A percentile compares a stretch with the other conserved stretches of the same genome.
These are phyloP conservation scores for Salmo trutta DNA, from an alignment of 2,797 vertebrate genomes.

Conservation along the genomic window DNA sequence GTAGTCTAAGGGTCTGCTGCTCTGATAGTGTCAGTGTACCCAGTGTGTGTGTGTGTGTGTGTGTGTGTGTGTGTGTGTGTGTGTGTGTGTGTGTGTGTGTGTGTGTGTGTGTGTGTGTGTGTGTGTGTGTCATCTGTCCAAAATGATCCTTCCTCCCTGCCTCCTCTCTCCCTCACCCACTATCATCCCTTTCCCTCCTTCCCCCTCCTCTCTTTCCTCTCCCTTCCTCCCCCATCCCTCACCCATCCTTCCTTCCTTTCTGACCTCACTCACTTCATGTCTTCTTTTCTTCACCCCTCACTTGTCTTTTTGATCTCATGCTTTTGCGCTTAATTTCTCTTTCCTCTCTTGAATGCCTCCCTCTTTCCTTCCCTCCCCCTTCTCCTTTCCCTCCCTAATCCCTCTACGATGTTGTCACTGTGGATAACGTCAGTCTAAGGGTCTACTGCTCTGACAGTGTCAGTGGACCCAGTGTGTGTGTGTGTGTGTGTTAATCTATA, in stretches of 20 bases:
- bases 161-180: slow-evolving; percentile 10
- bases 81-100: too few relatives aligned
- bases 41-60: too few relatives aligned
- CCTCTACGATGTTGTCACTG: not conserved
- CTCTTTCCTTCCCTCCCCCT: not conserved
- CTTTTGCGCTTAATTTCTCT: too few relatives aligned
- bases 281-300: not conserved
- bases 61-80: too few relatives aligned
- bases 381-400: too few relatives aligned
- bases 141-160: not conserved
- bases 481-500: not conserved
- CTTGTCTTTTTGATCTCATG: too few relatives aligned
- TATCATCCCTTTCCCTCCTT: not conserved
- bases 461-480: not conserved
- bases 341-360: not conserved
- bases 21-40: not conserved
- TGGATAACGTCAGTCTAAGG: not conserved
- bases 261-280: slow-evolving; percentile 9
- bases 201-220: slow-evolving; percentile 9
- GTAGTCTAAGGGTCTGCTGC: not conserved
- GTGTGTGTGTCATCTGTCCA: too few relatives aligned
- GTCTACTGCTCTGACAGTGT: not conserved
- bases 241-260: not conserved
- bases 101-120: too few relatives aligned
- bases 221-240: not conserved